A percentile compares a stretch with the other conserved stretches of the same genome.
These are phyloP conservation scores for Neopelma chrysocephalum DNA, from an alignment of 2,797 vertebrate genomes.

Conservation along the genomic window DNA sequence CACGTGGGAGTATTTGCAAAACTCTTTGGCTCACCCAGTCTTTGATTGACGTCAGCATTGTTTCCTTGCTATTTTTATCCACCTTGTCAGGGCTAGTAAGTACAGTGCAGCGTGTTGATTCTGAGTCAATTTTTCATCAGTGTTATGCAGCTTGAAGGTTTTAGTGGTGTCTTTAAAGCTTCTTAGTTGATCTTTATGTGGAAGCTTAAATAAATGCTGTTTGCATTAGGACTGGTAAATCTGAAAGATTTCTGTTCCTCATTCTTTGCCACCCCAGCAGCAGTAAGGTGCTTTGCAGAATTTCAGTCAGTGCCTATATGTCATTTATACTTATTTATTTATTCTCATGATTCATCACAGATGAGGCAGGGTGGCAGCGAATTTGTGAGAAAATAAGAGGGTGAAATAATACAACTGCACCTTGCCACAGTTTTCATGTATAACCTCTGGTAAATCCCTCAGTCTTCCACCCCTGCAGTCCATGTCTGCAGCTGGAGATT, in stretches of 20 bases:
- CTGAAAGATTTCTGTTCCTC: constrained; percentile 37
- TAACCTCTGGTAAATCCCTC: not conserved
- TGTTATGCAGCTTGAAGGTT: constrained; percentile 56
- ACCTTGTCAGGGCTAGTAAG: constrained; percentile 44
- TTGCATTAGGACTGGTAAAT: constrained; percentile 16
- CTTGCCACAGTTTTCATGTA: not conserved
- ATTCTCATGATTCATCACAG: not conserved
- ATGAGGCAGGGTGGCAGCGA: not conserved
- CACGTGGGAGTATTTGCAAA: constrained; percentile 60
- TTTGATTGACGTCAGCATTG: constrained; percentile 52
- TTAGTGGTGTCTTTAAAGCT: constrained; percentile 55
- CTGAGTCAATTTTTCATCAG: constrained; percentile 43
- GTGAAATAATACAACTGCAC: not conserved
- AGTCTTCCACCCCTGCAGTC: not conserved
- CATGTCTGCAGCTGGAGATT: not conserved
- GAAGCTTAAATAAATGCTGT: constrained; percentile 45
- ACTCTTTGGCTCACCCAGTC: constrained; percentile 25
- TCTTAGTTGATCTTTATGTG: constrained; percentile 50
- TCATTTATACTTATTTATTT: constrained; percentile 4
- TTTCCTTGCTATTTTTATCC: constrained; percentile 62
- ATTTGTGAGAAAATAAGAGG: not conserved
- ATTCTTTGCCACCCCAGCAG: not conserved
- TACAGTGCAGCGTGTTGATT: constrained; percentile 5
- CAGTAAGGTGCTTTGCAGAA: constrained; percentile 27
- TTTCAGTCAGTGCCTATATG: not conserved